Evolutionary conservation across 1,140 invertebrate species (phyloP).

Genomic region (Potamilus streckersoni): DNA sequence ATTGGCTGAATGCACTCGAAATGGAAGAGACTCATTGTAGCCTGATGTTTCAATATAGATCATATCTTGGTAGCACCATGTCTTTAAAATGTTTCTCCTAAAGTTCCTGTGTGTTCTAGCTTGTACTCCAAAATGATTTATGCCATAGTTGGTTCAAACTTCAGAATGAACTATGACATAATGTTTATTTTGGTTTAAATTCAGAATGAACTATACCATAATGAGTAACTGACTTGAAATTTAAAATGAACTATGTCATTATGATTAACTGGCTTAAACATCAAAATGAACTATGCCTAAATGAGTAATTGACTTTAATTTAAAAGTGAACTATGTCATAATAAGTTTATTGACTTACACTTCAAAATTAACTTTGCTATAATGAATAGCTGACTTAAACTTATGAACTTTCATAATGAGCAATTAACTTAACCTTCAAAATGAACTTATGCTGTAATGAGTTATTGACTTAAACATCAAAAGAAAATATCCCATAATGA

Average conservation of each 20-base stretch:
- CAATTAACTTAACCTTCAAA: no score
- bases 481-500: no score
- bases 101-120: not conserved
- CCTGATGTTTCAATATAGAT: not conserved
- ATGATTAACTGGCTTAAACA: not conserved
- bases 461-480: no score
- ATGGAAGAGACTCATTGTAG: not conserved
- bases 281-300: no score
- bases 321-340: no score
- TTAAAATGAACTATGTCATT: not conserved
- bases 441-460: no score
- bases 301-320: no score
- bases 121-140: not conserved
- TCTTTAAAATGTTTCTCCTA: not conserved
- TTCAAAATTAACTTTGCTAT: not conserved
- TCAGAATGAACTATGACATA: no score
- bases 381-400: not conserved
- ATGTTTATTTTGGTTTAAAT: no score
- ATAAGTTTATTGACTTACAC: not conserved
- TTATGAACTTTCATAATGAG: no score
- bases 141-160: not conserved
- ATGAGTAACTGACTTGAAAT: not conserved
- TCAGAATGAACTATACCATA: no score
- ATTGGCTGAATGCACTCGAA: no score
- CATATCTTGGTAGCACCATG: not conserved